These are phyloP conservation scores for Apostichopus japonicus DNA, from an alignment of 35 echinoderm and acorn worm species.

Conservation along the genomic window DNA sequence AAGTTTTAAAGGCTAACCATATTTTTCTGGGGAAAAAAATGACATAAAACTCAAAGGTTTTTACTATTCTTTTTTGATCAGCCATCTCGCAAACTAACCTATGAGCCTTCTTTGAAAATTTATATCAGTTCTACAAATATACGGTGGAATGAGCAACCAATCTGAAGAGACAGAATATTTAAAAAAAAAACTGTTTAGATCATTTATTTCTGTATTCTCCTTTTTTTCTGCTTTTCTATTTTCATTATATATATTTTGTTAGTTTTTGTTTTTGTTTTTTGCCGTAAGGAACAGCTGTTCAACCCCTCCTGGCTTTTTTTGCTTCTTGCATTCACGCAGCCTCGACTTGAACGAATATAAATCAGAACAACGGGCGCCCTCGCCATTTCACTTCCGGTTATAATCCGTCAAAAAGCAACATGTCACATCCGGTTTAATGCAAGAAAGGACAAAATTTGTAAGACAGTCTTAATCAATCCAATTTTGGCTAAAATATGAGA, in stretches of 20 bases:
- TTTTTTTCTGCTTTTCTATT: too few relatives aligned
- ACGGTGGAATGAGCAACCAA: not conserved
- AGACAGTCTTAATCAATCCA: not conserved
- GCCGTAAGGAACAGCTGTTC: constrained; percentile 11
- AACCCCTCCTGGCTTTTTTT: not conserved
- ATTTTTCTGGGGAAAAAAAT: too few relatives aligned
- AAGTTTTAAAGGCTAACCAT: too few relatives aligned
- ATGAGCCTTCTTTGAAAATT: too few relatives aligned
- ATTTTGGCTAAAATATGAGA: constrained; percentile 3
- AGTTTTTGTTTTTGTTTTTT: not conserved
- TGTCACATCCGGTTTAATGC: not conserved
- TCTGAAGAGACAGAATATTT: not conserved
- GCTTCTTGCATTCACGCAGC: not conserved
- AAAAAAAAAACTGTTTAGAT: not conserved
- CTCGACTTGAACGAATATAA: not conserved
- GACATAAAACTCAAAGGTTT: too few relatives aligned
- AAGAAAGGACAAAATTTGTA: not conserved
- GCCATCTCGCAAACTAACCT: too few relatives aligned
- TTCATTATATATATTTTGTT: too few relatives aligned
- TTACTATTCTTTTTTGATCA: too few relatives aligned
- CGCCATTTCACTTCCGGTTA: constrained; percentile 12
- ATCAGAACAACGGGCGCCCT: constrained; percentile 4
- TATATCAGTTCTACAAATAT: too few relatives aligned
- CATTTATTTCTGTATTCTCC: too few relatives aligned
- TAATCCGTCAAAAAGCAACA: constrained; percentile 23